Evolutionary conservation across 2,113 vertebrate genomes (phyloP).

Genomic region (Acanthochromis polyacanthus): DNA sequence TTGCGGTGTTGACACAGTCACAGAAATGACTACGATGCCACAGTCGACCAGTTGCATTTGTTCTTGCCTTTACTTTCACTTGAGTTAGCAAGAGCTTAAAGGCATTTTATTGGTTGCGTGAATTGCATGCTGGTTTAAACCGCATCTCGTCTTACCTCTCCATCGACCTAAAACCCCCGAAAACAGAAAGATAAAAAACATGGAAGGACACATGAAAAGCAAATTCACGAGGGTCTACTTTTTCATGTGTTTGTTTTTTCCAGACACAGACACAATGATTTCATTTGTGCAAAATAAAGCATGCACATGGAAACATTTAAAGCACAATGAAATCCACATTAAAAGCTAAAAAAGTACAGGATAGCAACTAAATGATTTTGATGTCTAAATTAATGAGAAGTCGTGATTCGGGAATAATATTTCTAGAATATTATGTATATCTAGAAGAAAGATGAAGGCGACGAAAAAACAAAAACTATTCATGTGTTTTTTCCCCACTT

Average conservation of each 20-base stretch:
- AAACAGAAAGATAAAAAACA: conserved; percentile 85
- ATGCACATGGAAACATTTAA: conserved; percentile 39
- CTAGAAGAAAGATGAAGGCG: neutral
- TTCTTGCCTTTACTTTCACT: conserved; percentile 26
- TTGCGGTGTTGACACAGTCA: conserved; percentile 30
- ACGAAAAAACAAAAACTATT: conserved; percentile 4
- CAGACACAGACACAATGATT: conserved; percentile 10
- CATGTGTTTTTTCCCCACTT: neutral
- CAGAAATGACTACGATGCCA: conserved; percentile 19
- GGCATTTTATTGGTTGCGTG: conserved; percentile 67
- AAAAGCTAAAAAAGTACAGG: neutral
- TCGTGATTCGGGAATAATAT: neutral
- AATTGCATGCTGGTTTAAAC: conserved; percentile 85
- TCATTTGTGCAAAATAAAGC: conserved; percentile 9
- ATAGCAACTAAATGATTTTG: neutral
- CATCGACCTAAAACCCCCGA: conserved; percentile 92
- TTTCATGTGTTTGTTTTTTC: neutral
- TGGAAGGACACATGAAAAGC: conserved; percentile 91
- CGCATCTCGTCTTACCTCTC: conserved; percentile 93
- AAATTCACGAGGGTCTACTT: conserved; percentile 79
- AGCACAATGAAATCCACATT: neutral
- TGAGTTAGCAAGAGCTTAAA: conserved; percentile 37
- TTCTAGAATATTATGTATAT: neutral
- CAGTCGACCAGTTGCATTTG: conserved; percentile 19
- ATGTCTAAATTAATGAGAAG: neutral